Conservation (phyloP, 2,113 vertebrate species). For the Tragulus kanchil region DNA sequence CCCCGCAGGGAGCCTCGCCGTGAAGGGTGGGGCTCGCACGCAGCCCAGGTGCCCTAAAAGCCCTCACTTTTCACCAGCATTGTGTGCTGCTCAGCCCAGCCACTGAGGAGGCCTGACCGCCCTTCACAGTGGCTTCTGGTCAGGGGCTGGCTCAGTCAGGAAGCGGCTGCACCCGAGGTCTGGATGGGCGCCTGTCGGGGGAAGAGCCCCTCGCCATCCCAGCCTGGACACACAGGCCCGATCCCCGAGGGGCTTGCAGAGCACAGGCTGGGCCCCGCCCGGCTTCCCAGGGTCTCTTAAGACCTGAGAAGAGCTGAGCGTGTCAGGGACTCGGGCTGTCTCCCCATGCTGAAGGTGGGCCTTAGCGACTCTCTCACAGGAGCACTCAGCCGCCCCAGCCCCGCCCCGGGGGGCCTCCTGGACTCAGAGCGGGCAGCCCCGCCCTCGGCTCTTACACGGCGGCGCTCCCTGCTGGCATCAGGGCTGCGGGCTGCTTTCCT, state of each 20-base stretch:
- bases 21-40: fast-evolving
- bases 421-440: neutral
- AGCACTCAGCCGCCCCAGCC: neutral
- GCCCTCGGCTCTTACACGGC: neutral
- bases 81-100: neutral
- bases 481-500: neutral
- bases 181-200: fast-evolving
- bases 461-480: neutral
- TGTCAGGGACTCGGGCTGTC: neutral
- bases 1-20: fast-evolving
- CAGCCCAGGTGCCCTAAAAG: neutral
- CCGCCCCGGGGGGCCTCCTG: neutral
- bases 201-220: neutral
- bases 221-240: neutral
- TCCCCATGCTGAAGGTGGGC: neutral
- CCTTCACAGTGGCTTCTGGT: neutral
- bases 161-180: neutral
- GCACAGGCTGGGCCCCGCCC: neutral
- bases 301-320: neutral
- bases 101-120: fast-evolving
- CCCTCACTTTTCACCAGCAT: fast-evolving
- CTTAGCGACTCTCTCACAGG: neutral
- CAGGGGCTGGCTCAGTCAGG: neutral
- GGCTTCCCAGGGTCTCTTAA: neutral
- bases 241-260: neutral